A percentile compares a stretch with the other conserved stretches of the same genome.
phyloP scores from a whole-genome alignment of 92 coral and sea anemone genomes.

The Meandrina meandrites region DNA sequence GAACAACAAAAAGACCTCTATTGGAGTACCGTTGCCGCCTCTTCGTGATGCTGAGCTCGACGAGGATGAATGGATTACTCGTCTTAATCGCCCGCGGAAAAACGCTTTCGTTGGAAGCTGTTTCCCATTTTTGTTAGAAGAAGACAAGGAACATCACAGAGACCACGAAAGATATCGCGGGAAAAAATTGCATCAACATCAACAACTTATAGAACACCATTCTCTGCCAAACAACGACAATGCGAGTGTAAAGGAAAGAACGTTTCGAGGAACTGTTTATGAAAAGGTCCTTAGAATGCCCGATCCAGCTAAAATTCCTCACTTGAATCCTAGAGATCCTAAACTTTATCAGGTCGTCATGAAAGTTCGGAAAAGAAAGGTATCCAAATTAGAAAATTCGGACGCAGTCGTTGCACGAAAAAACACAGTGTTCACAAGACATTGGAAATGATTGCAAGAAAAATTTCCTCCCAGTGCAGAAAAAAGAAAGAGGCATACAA shows the following conservation, averaged over 20 bases:
- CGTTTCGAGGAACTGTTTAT: slow-evolving; percentile 30
- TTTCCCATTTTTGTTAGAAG: slow-evolving; percentile 57
- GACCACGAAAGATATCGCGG: background rate
- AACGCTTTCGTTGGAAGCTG: slow-evolving; percentile 48
- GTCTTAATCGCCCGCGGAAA: slow-evolving; percentile 1
- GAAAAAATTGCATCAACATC: background rate
- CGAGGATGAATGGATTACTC: slow-evolving; percentile 13
- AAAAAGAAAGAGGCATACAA: background rate
- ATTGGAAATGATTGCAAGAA: slow-evolving; percentile 37
- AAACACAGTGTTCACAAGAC: slow-evolving; percentile 48
- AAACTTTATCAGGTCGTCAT: slow-evolving; percentile 45
- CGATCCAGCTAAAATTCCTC: slow-evolving; percentile 34
- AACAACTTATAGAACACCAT: background rate
- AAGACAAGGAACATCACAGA: background rate
- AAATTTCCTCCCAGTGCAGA: background rate
- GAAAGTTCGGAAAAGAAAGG: slow-evolving; percentile 31
- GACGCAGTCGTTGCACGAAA: slow-evolving; percentile 37
- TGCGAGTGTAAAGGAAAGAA: background rate
- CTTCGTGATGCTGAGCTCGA: slow-evolving; percentile 9
- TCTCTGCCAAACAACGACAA: background rate
- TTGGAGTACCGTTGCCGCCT: slow-evolving; percentile 23
- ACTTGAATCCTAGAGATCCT: slow-evolving; percentile 37
- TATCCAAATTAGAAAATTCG: slow-evolving; percentile 5
- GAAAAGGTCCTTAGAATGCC: slow-evolving; percentile 43
- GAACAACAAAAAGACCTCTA: slow-evolving; percentile 50